These are phyloP conservation scores for Antheraea yamamai DNA, from an alignment of 2,888 invertebrate genomes.

Conservation along the genomic window DNA sequence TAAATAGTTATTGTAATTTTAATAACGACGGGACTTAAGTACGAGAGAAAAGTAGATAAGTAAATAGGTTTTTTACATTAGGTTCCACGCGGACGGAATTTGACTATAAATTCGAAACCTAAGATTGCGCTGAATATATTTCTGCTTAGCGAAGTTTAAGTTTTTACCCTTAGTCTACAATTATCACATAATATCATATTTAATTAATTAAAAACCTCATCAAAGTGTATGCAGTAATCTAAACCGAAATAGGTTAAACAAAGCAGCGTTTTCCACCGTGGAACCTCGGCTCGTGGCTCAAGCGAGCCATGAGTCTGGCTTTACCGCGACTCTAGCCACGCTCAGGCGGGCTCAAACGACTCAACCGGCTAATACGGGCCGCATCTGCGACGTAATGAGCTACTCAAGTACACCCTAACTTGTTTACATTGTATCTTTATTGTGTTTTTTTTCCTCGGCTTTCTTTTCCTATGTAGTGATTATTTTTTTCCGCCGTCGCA, in stretches of 20 bases:
- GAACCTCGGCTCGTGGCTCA: constrained; percentile 43
- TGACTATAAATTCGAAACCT: too few relatives aligned
- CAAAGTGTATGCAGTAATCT: constrained; percentile 71
- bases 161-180: neutral
- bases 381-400: constrained; percentile 79
- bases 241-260: constrained; percentile 80
- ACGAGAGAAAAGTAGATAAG: too few relatives aligned
- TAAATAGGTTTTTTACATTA: too few relatives aligned
- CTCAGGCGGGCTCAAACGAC: constrained; percentile 46
- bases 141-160: too few relatives aligned
- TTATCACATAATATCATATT: constrained; percentile 12
- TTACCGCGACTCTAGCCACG: constrained; percentile 33
- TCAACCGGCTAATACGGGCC: constrained; percentile 69
- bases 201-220: constrained; percentile 34
- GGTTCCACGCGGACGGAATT: too few relatives aligned
- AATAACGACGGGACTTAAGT: too few relatives aligned
- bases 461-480: constrained; percentile 73
- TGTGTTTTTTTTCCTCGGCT: constrained; percentile 79
- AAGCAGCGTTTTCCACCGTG: constrained; percentile 47
- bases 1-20: too few relatives aligned
- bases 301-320: constrained; percentile 47
- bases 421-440: constrained; percentile 83
- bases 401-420: constrained; percentile 80
- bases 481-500: constrained; percentile 60
- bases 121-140: too few relatives aligned